Base-by-base conservation (phyloP, 1,140 invertebrate genomes). In the Cyclina sinensis region DNA sequence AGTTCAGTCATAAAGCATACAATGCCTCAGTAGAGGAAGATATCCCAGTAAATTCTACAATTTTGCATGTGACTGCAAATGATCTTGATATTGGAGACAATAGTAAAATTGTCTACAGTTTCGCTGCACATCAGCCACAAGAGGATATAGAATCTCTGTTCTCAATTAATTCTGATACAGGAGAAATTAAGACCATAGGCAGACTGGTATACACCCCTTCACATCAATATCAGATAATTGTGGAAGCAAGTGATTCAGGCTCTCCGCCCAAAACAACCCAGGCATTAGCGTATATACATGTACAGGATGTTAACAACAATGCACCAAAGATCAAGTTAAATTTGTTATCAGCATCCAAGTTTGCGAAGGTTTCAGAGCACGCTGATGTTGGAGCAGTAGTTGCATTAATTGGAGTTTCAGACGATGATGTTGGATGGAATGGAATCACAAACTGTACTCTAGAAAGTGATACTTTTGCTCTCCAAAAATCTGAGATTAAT, bases 1-100 rank as follows among this genome's bases (percentile, higher is more conserved):
- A 98, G 98, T 95, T 98, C 98, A 98, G 98, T 98, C 93, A 98
- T 98, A 48, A 62, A 27, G 46, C 85, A 21, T 91, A 91, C 59
- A 91, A 84, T 73, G 37, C 76, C 11, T 78, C 80, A 43, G 86
- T 91, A 2, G 46, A 83, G 30, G 80, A 90, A 24, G 81, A 88
- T 65, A 76, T 88, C 43, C 16, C 68, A n/a, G 37, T 84, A 9
- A 88, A 86, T 83, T 85, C 82, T 18, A 83, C 87, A 37, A 88
- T 91, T 78, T 78, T 90, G 37, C 68, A 84, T 65, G 86, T 91
- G 12, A 88, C 78, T 27, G 92, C 92, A 27, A 87, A 79, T 37
- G 92, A 93, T 86, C 48, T 39, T 43, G 92, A 93, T 68, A 54
- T 73, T 1, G 91, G 86, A 18, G 48, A 86, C 18, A 93, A 93